Conservation (phyloP, 2,888 invertebrate species). For the Buathra laborator region DNA sequence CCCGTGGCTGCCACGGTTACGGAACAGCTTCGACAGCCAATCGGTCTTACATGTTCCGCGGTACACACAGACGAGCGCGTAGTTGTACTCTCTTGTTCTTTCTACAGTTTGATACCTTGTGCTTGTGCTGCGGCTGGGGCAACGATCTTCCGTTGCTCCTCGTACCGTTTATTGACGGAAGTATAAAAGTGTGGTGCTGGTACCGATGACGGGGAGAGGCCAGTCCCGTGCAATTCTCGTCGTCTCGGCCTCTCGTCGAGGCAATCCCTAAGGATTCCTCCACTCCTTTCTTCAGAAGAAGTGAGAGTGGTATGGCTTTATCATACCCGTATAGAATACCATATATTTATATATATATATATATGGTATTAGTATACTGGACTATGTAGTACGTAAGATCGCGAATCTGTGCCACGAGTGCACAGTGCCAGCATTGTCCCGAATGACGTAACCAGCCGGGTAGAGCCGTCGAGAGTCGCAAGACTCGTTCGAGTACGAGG, state of each 20-base stretch:
- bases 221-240: conserved; percentile 21
- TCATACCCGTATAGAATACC: conserved; percentile 44
- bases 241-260: conserved; percentile 35
- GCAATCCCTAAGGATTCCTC: conserved; percentile 62
- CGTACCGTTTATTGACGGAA: conserved; percentile 64
- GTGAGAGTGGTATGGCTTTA: conserved; percentile 53
- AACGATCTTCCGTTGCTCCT: conserved; percentile 42
- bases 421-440: conserved; percentile 76
- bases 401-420: conserved; percentile 80
- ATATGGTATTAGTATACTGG: conserved; percentile 36
- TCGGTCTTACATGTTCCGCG: conserved; percentile 53
- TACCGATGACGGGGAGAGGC: conserved; percentile 11
- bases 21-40: conserved; percentile 54
- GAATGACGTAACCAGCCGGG: conserved; percentile 77
- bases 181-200: conserved; percentile 47
- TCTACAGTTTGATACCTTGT: conserved; percentile 26
- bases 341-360: conserved; percentile 37
- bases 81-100: conserved; percentile 5
- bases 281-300: conserved; percentile 39
- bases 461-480: conserved; percentile 42
- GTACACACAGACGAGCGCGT: conserved; percentile 22
- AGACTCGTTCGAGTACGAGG: conserved; percentile 58
- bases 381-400: conserved; percentile 67
- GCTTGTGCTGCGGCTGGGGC: conserved; percentile 28
- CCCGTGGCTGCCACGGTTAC: conserved; percentile 45